phyloP scores from a whole-genome alignment of 2,113 vertebrate species.

The Corythaixoides concolor region DNA sequence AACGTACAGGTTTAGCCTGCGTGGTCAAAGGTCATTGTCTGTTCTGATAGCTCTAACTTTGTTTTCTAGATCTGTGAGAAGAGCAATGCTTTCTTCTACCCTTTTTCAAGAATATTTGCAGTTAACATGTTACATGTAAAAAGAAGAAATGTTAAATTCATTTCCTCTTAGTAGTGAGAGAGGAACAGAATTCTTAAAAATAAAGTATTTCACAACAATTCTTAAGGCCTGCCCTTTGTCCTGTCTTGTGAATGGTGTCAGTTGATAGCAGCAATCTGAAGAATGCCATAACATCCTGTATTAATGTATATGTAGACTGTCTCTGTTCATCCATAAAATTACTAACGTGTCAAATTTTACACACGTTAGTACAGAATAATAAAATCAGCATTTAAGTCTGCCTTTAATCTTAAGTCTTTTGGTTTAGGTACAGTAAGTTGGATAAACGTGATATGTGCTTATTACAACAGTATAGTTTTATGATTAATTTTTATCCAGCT shows the following conservation, averaged over 20 bases:
- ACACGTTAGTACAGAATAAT: background rate
- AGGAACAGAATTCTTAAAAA: slow-evolving; percentile 54
- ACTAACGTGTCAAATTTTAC: background rate
- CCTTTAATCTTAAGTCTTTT: background rate
- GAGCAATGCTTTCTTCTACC: background rate
- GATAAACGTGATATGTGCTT: background rate
- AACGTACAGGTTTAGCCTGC: background rate
- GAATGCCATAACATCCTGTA: background rate
- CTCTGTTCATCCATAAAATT: background rate
- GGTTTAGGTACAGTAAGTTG: background rate
- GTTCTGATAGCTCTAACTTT: background rate
- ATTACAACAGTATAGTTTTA: background rate
- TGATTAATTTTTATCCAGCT: background rate
- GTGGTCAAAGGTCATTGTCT: background rate
- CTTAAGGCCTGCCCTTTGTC: slow-evolving; percentile 2
- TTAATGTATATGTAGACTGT: background rate
- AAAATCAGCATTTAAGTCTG: background rate
- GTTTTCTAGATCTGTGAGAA: background rate
- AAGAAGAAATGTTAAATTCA: slow-evolving; percentile 52
- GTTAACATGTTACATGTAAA: background rate
- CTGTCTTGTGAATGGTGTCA: background rate
- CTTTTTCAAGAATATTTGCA: background rate
- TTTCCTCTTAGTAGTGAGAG: slow-evolving; percentile 44
- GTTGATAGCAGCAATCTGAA: background rate
- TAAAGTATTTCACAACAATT: slow-evolving; percentile 52